phyloP scores from a whole-genome alignment of 2,113 vertebrate genomes.

The Bos indicus region DNA sequence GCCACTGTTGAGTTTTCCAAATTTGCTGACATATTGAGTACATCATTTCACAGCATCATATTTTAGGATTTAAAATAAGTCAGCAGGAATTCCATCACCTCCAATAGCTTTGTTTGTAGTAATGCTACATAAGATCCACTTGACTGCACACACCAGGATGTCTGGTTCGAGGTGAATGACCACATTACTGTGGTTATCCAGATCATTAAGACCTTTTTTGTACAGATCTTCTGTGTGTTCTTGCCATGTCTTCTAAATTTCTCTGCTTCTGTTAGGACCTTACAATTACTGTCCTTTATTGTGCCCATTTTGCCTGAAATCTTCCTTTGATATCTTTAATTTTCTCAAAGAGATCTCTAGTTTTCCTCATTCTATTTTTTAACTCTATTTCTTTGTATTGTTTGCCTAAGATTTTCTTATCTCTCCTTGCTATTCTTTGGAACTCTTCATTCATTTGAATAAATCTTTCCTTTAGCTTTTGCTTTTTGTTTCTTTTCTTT shows the following conservation, averaged over 20 bases:
- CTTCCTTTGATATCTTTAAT: neutral
- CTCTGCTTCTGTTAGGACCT: neutral
- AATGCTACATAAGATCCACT: neutral
- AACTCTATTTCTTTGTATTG: neutral
- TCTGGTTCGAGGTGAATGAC: neutral
- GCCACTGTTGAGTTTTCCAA: neutral
- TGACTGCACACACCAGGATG: neutral
- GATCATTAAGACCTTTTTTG: neutral
- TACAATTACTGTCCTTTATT: neutral
- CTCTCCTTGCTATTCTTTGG: neutral
- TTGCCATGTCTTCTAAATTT: neutral
- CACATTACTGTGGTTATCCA: neutral
- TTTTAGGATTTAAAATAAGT: neutral
- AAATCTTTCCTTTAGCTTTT: neutral
- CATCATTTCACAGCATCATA: neutral
- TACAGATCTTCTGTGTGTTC: neutral
- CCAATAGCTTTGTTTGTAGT: neutral
- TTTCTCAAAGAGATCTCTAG: accelerated
- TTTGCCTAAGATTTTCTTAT: neutral
- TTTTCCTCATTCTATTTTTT: neutral
- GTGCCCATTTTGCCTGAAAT: neutral
- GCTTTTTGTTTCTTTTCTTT: neutral
- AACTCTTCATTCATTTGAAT: neutral
- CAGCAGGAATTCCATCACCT: neutral
- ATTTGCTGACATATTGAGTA: neutral